A percentile compares a stretch with the other conserved stretches of the same genome.
phyloP scores from a whole-genome alignment of 2,888 invertebrate genomes.

The Dasysyrphus albostriatus region DNA sequence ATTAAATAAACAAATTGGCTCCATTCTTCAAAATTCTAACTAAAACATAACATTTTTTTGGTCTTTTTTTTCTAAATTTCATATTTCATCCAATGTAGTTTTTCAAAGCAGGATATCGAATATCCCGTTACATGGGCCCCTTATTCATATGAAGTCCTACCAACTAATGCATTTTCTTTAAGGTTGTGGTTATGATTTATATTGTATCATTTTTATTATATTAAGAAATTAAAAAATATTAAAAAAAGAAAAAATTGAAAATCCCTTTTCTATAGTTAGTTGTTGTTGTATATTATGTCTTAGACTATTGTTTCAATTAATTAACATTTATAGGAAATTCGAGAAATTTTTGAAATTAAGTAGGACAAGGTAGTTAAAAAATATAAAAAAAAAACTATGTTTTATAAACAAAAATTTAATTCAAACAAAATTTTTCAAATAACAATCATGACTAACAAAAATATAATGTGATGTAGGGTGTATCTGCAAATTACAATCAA shows the following conservation, averaged over 20 bases:
- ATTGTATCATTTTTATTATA: neutral
- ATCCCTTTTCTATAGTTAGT: slow-evolving; percentile 6
- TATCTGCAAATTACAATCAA: slow-evolving; percentile 65
- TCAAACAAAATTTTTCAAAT: slow-evolving; percentile 5
- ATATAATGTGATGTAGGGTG: slow-evolving; percentile 40
- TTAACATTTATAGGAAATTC: slow-evolving; percentile 22
- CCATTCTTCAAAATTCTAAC: slow-evolving; percentile 36
- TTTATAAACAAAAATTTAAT: neutral
- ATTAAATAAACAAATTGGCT: slow-evolving; percentile 31
- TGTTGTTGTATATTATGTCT: slow-evolving; percentile 22
- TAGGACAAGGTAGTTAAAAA: slow-evolving; percentile 18
- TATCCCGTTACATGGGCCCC: slow-evolving; percentile 31
- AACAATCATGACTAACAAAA: slow-evolving; percentile 35
- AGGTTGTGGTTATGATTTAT: slow-evolving; percentile 27
- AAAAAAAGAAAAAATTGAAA: neutral
- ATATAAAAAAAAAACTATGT: neutral
- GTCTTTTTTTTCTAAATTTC: slow-evolving; percentile 7
- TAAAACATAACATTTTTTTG: slow-evolving; percentile 29
- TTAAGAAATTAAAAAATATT: neutral
- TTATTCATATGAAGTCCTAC: slow-evolving; percentile 37
- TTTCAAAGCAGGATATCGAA: slow-evolving; percentile 46
- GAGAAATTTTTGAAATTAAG: slow-evolving; percentile 19
- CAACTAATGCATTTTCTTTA: slow-evolving; percentile 16
- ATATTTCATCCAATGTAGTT: slow-evolving; percentile 38
- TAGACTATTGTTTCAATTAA: slow-evolving; percentile 9